These are phyloP conservation scores for Gobionotothen gibberifrons DNA, from an alignment of 2,797 vertebrate species.

Conservation along the genomic window DNA sequence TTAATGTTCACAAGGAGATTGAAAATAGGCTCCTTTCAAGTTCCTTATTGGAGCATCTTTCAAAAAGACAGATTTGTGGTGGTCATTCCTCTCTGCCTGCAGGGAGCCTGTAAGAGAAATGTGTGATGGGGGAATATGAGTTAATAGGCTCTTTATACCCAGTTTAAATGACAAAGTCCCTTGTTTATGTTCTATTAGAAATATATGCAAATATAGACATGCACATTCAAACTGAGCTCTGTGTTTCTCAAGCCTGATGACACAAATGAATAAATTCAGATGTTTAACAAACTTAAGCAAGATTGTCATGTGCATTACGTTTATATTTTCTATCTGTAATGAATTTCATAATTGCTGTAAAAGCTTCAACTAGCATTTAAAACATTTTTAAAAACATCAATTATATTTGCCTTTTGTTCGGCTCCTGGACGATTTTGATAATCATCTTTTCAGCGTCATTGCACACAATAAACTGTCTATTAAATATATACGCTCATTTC, in stretches of 20 bases:
- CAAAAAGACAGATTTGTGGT: slow-evolving; percentile 75
- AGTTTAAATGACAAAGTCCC: slow-evolving; percentile 67
- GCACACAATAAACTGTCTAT: neutral
- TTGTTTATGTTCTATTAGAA: slow-evolving; percentile 53
- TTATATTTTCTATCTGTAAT: slow-evolving; percentile 21
- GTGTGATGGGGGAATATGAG: slow-evolving; percentile 55
- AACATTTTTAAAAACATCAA: slow-evolving; percentile 16
- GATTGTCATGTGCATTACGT: slow-evolving; percentile 7
- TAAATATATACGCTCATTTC: slow-evolving; percentile 1
- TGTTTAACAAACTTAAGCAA: neutral
- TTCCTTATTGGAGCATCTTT: slow-evolving; percentile 71
- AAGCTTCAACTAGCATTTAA: slow-evolving; percentile 2
- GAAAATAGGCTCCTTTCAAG: slow-evolving; percentile 55
- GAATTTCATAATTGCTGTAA: slow-evolving; percentile 5
- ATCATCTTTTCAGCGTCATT: neutral
- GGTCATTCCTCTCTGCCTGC: slow-evolving; percentile 66
- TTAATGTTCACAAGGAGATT: slow-evolving; percentile 61
- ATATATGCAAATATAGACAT: slow-evolving; percentile 20
- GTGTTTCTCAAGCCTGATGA: neutral
- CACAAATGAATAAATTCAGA: neutral
- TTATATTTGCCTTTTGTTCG: slow-evolving; percentile 15
- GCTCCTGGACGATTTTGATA: neutral
- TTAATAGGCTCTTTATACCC: slow-evolving; percentile 70
- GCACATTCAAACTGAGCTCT: neutral
- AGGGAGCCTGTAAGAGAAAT: slow-evolving; percentile 43